Evolutionary conservation across 2,888 invertebrate genomes (phyloP), one percentile per base, ranked within the genome.

Genomic region (Taenaris catops): DNA sequence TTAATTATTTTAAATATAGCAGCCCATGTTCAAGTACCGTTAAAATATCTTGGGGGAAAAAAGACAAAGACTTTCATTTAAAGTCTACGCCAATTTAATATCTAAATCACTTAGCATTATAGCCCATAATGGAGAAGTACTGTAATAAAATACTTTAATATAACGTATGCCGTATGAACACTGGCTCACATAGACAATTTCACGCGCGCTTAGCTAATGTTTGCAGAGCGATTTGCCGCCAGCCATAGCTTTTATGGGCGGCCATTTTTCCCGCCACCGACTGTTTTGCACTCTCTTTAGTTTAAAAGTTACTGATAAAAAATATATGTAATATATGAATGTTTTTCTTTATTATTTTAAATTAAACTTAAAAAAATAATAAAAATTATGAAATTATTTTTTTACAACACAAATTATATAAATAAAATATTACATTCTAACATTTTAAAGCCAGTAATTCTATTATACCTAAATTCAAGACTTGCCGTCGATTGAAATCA

Each of bases 151-250:
- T 49, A 43, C 53, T 51, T 55, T 59, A 62, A 59, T 55, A 55
- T 63, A 64, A 63, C 63, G 55, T 63, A 67, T 63, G 65, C 65
- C 57, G 57, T 58, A 61, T 58, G 63, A 62, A 53, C 57, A 55
- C 49, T 51, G 62, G 52, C 54, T 45, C 44, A 47, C 65, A 62
- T 63, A 72, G 68, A 74, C 70, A 74, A 78, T 78, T 78, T 79
- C 68, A 78, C 76, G 73, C 69, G 67, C 68, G 70, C 74, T 76
- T 74, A 69, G 60, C 67, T 69, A 71, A 78, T 76, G 69, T 79
- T 80, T 78, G 70, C 74, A 69, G 58, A 75, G 55, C 73, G 69
- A 79, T 76, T 79, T 73, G 68, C 68, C 64, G 62, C 54, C 58
- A 63, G 68, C 66, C 50, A 48, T 47, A 42, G 43, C 41, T 29